Evolutionary conservation across 1,140 invertebrate species (phyloP).

Genomic region (Helicoverpa zea): DNA sequence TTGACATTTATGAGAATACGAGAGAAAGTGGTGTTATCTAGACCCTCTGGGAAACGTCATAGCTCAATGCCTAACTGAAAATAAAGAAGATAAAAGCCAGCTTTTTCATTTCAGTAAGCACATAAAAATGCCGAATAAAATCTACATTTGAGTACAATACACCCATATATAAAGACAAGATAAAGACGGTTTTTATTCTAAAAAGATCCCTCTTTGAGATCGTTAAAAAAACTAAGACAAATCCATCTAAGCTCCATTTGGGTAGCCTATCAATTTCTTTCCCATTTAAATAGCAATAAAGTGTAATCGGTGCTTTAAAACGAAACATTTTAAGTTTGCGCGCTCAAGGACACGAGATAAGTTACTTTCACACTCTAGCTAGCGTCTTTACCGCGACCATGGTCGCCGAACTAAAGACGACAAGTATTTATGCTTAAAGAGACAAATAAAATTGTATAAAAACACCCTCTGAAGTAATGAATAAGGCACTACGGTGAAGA

Average conservation of each 20-base stretch:
- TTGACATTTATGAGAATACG: conserved; percentile 17
- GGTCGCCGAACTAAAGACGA: background rate
- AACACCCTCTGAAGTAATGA: too few species aligned
- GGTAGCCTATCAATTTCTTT: conserved; percentile 47
- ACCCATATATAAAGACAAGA: background rate
- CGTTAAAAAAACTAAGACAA: conserved; percentile 32
- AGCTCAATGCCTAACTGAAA: conserved; percentile 17
- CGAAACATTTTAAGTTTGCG: conserved; percentile 46
- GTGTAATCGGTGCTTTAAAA: conserved; percentile 44
- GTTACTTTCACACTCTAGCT: background rate
- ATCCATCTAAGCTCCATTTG: conserved; percentile 34
- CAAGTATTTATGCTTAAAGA: too few species aligned
- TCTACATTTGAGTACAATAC: background rate
- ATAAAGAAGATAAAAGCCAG: background rate
- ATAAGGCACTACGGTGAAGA: too few species aligned
- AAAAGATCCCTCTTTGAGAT: background rate
- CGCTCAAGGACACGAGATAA: conserved; percentile 17
- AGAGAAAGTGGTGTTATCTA: background rate
- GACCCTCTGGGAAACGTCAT: conserved; percentile 2
- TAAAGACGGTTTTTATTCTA: background rate
- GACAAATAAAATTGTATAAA: too few species aligned
- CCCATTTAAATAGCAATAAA: conserved; percentile 51
- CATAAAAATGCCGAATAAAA: background rate
- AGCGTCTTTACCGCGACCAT: background rate
- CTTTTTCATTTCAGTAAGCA: conserved; percentile 13